These are phyloP conservation scores for Ancistrus triradiatus DNA, from an alignment of 2,113 vertebrate species.

Conservation along the genomic window DNA sequence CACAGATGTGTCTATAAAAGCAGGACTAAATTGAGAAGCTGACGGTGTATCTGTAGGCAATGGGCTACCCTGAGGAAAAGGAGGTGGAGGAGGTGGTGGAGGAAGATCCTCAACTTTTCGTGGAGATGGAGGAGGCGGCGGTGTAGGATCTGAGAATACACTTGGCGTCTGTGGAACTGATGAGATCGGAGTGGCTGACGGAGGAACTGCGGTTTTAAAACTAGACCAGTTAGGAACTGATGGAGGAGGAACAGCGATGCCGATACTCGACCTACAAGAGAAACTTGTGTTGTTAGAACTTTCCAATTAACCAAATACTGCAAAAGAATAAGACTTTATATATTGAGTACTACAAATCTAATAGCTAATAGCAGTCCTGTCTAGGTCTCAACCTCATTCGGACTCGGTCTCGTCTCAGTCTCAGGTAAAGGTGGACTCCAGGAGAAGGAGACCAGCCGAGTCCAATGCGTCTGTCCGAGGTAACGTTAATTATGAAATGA, in stretches of 20 bases:
- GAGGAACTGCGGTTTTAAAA: constrained; percentile 34
- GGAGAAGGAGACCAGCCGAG: no score
- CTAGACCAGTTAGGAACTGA: constrained; percentile 54
- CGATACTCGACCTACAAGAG: constrained; percentile 51
- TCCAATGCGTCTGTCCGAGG: no score
- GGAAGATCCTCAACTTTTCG: constrained; percentile 4
- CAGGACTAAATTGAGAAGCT: constrained; percentile 4
- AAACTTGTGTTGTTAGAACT: background rate
- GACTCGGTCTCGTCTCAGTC: no score
- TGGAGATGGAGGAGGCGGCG: constrained; percentile 37
- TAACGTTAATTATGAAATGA: no score
- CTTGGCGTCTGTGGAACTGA: constrained; percentile 1
- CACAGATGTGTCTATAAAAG: constrained; percentile 9
- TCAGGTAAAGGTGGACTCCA: no score
- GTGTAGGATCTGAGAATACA: constrained; percentile 9
- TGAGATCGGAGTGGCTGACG: constrained; percentile 5
- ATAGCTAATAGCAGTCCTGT: no score
- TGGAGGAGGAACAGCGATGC: constrained; percentile 67
- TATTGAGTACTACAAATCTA: no score
- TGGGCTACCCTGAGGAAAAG: background rate
- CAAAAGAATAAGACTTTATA: no score
- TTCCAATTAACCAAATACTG: no score
- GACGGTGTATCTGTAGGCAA: constrained; percentile 21
- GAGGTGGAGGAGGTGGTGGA: constrained; percentile 19
- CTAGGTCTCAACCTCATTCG: no score